Conservation (phyloP, 2,888 invertebrate genomes). For the Cerastoderma edule region DNA sequence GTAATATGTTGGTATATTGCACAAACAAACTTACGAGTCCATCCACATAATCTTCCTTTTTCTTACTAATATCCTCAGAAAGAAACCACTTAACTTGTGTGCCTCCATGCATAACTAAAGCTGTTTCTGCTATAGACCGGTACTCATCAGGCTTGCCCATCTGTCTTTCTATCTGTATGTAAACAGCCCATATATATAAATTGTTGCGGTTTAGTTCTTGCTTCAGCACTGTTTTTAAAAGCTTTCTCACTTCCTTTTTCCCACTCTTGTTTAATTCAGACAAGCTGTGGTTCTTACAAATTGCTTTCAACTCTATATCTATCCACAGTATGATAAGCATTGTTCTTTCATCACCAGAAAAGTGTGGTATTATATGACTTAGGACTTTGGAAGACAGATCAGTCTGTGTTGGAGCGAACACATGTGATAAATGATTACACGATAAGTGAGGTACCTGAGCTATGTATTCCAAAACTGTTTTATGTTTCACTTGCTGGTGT, state of each 20-base stretch:
- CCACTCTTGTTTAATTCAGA: constrained; percentile 47
- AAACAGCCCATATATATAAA: constrained; percentile 79
- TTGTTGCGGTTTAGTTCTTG: constrained; percentile 81
- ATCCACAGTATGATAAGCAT: constrained; percentile 58
- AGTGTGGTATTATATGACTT: constrained; percentile 36
- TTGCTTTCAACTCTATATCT: constrained; percentile 28
- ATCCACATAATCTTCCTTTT: constrained; percentile 29
- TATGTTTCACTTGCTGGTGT: neutral
- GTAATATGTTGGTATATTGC: constrained; percentile 62
- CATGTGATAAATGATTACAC: neutral
- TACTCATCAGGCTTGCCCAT: constrained; percentile 78
- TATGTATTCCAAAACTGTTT: constrained; percentile 8
- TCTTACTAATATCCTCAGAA: constrained; percentile 10
- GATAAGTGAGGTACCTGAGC: constrained; percentile 8
- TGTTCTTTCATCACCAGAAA: constrained; percentile 56
- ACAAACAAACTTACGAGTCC: constrained; percentile 61
- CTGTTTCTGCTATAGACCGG: constrained; percentile 75
- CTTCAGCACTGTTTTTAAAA: constrained; percentile 79
- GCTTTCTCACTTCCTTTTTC: constrained; percentile 78
- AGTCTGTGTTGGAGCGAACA: neutral
- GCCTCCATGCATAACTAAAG: constrained; percentile 70
- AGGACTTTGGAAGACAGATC: constrained; percentile 2
- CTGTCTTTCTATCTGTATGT: constrained; percentile 76
- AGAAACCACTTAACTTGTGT: constrained; percentile 30
- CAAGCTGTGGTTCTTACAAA: constrained; percentile 17